Base-by-base conservation (phyloP, 2,888 invertebrate genomes). In the Cryptocheilus praepositus region DNA sequence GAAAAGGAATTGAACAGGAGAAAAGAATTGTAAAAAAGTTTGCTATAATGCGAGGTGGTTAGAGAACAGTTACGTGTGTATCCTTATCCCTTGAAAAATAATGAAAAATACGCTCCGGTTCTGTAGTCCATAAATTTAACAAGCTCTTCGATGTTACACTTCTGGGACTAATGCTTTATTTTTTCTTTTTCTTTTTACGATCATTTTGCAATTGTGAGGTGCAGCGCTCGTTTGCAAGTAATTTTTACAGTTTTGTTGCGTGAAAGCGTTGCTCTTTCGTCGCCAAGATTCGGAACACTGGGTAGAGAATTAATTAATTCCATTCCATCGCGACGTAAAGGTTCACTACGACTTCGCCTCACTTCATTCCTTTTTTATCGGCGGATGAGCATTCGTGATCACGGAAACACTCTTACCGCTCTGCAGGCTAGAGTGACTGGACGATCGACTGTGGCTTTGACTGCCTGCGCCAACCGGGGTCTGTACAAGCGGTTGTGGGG, bases 401-500 rank as follows among this genome's bases (percentile, higher is more conserved):
- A 83, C 70, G 15, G 83, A 74, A 16, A 83, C 62, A 55, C 83
- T 86, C 71, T 87, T 88, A 36, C 85, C 82, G 57, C 88, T 88
- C 67, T 88, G 88, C 18, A 88, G 65, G 74, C 88, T 88, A 70
- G 88, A 88, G 77, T 93, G 93, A 85, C 93, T 93, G 66, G 92
- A 92, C 44, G 92, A 93, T 69, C 93, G 90, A 63, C 93, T 93
- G 86, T 93, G 93, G 72, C 89, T 90, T 70, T 89, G 88, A 74
- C 88, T 88, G 7, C 89, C 89, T 8, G 89, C 89, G 21, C 92
- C 91, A 2, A 94, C 92, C 0, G 93, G 92, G 0, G 93, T 93
- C 84, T 93, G 93, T 28, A 94, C 92, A 86, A 93, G 90, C 0
- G 94, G 94, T 46, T 92, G 92, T 0, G 93, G 93, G 1, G 93